These are phyloP conservation scores for Tenthredo amoena DNA, from an alignment of 2,888 invertebrate genomes.

Conservation along the genomic window DNA sequence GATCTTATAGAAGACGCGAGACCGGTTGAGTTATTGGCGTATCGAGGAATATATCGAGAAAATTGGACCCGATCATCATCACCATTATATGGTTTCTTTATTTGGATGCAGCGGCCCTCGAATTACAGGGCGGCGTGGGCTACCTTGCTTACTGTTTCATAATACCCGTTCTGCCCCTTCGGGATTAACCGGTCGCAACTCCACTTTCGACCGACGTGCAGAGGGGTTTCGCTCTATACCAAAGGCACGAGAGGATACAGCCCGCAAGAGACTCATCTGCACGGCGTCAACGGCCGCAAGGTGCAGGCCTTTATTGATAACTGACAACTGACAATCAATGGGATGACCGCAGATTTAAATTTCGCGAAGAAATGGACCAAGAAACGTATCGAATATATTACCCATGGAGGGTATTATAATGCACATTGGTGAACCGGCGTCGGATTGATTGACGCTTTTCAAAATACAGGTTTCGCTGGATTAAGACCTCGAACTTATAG, in stretches of 20 bases:
- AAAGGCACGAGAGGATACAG: background rate
- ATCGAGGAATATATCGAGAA: conserved; percentile 73
- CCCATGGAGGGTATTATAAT: background rate
- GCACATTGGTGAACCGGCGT: background rate
- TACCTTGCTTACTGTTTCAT: conserved; percentile 77
- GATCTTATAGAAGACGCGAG: conserved; percentile 51
- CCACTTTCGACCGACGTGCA: conserved; percentile 34
- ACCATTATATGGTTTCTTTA: conserved; percentile 78
- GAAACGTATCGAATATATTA: background rate
- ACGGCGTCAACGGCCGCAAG: conserved; percentile 11
- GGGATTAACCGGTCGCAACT: conserved; percentile 48
- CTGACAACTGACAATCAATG: conserved; percentile 45
- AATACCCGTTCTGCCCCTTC: conserved; percentile 56
- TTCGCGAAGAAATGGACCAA: conserved; percentile 6
- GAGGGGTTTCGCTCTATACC: conserved; percentile 11
- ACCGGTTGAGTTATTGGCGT: conserved; percentile 72
- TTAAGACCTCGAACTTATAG: background rate
- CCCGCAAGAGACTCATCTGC: background rate
- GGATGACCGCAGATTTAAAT: conserved; percentile 36
- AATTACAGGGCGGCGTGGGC: conserved; percentile 76
- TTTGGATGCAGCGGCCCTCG: conserved; percentile 74
- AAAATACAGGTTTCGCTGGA: background rate
- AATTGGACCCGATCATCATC: conserved; percentile 77
- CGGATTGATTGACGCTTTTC: background rate
- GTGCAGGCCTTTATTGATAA: conserved; percentile 14